Evolutionary conservation across 2,797 vertebrate genomes (phyloP), one percentile per base, ranked within the genome.

Genomic region (Coluber constrictor): DNA sequence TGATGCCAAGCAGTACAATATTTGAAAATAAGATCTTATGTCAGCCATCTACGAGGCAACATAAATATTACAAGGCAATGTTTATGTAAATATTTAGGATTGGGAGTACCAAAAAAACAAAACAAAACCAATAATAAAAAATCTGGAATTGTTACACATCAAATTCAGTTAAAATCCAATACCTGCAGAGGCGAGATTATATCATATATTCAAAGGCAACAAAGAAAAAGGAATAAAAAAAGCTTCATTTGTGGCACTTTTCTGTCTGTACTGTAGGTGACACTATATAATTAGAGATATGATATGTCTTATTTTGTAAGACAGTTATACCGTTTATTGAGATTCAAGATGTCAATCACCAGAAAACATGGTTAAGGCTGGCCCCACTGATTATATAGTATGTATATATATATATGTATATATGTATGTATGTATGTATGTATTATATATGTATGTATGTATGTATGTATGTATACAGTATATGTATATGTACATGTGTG

Each of bases 251-350:
- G 59, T n/a, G 5, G 89, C 63, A 94, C 29, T 97, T 96, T 93
- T 89, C 56, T 93, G 5, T 27, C 51, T 20, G 51, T 90, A 91
- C 96, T 93, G 95, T 92, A 96, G 95, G 93, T 96, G 95, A 95
- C 97, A 96, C 95, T 97, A 66, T 94, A 61, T 96, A 96, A 95
- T 94, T 96, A 94, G 95, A 95, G 95, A 97, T 6, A 0, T 11
- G 66, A 5, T 27, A 86, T n/a, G 25, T 79, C 90, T 83, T 43
- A 6, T 29, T 88, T 79, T 47, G 60, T 29, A 88, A 1, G 1
- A 5, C 59, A 61, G 18, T 18, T 5, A 5, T 4, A 2, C 59
- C 56, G 1, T 12, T 90, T 90, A 70, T 87, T 47, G 25, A 10
- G 27, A 51, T 70, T 93, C 89, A 74, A 1, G 16, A 43, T 55